These are phyloP conservation scores for Gastrophryne carolinensis DNA, from an alignment of 2,797 vertebrate genomes.

Conservation along the genomic window DNA sequence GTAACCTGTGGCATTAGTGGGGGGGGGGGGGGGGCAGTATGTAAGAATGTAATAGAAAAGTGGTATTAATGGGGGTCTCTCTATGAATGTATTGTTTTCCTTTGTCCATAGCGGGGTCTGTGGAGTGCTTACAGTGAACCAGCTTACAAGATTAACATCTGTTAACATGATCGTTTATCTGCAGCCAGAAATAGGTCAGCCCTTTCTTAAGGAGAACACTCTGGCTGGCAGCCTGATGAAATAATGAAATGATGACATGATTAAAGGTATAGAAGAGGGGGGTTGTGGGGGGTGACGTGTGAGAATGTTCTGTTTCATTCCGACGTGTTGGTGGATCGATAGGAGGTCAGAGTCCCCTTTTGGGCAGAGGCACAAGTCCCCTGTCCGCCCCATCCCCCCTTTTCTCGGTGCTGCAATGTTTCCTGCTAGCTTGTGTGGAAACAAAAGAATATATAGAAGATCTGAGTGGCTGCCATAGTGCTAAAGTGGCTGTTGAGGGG, in stretches of 20 bases:
- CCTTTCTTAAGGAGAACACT: conserved; percentile 76
- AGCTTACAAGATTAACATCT: conserved; percentile 83
- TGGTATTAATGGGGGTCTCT: conserved; percentile 55
- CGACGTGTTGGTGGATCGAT: conserved; percentile 54
- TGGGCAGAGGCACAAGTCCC: conserved; percentile 56
- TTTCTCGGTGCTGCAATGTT: conserved; percentile 36
- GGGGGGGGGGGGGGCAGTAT: conserved; percentile 68
- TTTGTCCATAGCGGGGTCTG: conserved; percentile 64
- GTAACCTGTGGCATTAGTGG: conserved; percentile 79
- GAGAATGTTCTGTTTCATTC: conserved; percentile 48
- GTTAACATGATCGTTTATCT: conserved; percentile 79
- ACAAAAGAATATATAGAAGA: conserved; percentile 53
- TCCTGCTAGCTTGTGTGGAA: conserved; percentile 40
- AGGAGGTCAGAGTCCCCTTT: conserved; percentile 63
- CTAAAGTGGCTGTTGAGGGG: conserved; percentile 46
- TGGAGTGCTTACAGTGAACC: conserved; percentile 74
- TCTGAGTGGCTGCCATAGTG: conserved; percentile 39
- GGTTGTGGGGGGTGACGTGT: conserved; percentile 46
- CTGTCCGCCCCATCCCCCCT: conserved; percentile 15
- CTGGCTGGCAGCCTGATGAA: conserved; percentile 67
- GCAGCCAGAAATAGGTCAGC: conserved; percentile 77
- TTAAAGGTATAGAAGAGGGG: conserved; percentile 57
- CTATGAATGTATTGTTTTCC: conserved; percentile 53
- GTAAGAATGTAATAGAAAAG: conserved; percentile 72
- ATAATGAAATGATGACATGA: conserved; percentile 73